Evolutionary conservation across 1,140 invertebrate genomes (phyloP), one percentile per base, ranked within the genome.

Genomic region (Heliothis virescens): DNA sequence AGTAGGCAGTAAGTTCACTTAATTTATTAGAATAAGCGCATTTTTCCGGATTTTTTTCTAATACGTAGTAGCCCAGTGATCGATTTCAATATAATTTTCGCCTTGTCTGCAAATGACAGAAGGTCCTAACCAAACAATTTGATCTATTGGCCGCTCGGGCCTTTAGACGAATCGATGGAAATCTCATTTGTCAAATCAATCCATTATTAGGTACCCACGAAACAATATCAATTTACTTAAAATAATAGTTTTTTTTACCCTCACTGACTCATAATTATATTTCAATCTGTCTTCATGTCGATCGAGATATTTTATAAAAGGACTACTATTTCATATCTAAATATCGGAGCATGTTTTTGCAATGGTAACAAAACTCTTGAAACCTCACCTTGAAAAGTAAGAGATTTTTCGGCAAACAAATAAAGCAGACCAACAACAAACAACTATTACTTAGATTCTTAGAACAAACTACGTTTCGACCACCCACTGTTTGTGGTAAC

Each of bases 401-500:
- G 2, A 57, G 16, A 57, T 57, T 57, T 18, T 34, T n/a, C 15
- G 7, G 29, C 13, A 48, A 67, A 48, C 2, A 48, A 47, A 48
- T 21, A 16, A 48, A 52, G 16, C 47, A 15, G 48, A 53, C 50
- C 11, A 50, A 26, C 5, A n/a, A 10, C 48, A 52, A 16, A 71
- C 67, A 71, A 53, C 26, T 29, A 52, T 71, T 18, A 65, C 3
- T 15, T n/a, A 5, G 18, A 12, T 21, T 26, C 41, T 67, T 67
- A 67, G n/a, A 67, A 72, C 26, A 34, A 72, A 72, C 50, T 55
- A 41, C 50, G 47, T 50, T 53, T 12, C 52, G 29, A 41, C 15
- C 5, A 16, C 52, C 52, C 41, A 57, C 12, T 72, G 29, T 72
- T 72, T 72, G 69, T 72, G 69, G 69, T 57, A 72, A 57, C 69